Evolutionary conservation across 2,888 invertebrate species (phyloP).

Genomic region (Hypomecis punctinalis): DNA sequence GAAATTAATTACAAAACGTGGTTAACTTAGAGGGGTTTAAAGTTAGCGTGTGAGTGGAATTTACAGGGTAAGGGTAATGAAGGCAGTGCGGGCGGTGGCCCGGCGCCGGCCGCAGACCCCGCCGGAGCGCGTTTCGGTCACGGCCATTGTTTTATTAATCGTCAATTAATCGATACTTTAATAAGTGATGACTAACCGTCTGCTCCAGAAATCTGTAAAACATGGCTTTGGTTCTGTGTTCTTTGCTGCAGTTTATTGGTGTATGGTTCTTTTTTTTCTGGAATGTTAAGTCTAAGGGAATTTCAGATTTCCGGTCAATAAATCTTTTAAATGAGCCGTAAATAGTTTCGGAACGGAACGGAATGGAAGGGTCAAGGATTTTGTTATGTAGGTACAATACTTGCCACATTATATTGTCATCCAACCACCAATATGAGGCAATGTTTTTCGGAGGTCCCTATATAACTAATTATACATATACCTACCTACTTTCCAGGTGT

Average conservation of each 20-base stretch:
- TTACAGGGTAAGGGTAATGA: conserved; percentile 29
- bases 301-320: conserved; percentile 8
- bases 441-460: too few relatives aligned
- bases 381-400: neutral
- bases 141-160: conserved; percentile 28
- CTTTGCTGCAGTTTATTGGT: conserved; percentile 25
- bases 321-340: conserved; percentile 7
- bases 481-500: too few relatives aligned
- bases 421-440: too few relatives aligned
- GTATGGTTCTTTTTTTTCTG: conserved; percentile 9
- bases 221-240: conserved; percentile 27
- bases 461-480: too few relatives aligned
- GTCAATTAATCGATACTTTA: conserved; percentile 25
- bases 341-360: conserved; percentile 4
- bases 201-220: conserved; percentile 23
- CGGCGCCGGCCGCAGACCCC: conserved; percentile 28
- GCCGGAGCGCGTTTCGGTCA: conserved; percentile 29
- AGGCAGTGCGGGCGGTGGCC: conserved; percentile 29
- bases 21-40: conserved; percentile 27
- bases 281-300: neutral
- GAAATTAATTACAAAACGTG: conserved; percentile 34
- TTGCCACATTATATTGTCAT: too few relatives aligned
- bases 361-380: conserved; percentile 18
- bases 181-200: conserved; percentile 13
- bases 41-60: conserved; percentile 41